Evolutionary conservation across 1,140 invertebrate genomes (phyloP).

Genomic region (Tetramorium parvispinum): DNA sequence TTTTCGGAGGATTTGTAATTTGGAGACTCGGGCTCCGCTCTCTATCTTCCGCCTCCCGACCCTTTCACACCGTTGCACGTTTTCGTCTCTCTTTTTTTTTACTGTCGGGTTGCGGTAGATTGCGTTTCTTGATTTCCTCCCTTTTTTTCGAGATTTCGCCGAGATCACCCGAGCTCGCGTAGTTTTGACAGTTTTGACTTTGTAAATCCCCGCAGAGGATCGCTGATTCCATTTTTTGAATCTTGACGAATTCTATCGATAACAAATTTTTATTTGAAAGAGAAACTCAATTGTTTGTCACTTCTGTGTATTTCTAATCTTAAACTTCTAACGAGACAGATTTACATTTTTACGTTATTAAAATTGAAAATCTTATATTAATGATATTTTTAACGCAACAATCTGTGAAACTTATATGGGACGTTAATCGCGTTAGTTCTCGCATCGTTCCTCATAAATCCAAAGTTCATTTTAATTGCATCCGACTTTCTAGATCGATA

Average conservation of each 20-base stretch:
- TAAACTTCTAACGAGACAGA: neutral
- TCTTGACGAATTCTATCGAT: neutral
- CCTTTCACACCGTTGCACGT: neutral
- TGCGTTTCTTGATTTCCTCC: slow-evolving; percentile 60
- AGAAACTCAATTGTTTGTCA: neutral
- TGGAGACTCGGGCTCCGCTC: slow-evolving; percentile 26
- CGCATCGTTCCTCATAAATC: too few relatives aligned
- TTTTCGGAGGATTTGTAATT: slow-evolving; percentile 67
- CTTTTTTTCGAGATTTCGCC: slow-evolving; percentile 45
- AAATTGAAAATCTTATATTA: neutral
- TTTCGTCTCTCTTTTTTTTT: neutral
- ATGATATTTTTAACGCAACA: neutral
- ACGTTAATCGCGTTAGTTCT: neutral
- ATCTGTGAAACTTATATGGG: neutral
- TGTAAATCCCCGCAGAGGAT: neutral
- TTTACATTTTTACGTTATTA: neutral
- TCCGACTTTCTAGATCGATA: neutral
- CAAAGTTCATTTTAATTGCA: slow-evolving; percentile 20
- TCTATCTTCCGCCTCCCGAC: neutral
- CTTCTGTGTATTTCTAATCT: neutral
- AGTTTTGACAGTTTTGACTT: slow-evolving; percentile 11
- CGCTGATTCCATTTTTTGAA: slow-evolving; percentile 2
- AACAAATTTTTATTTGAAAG: neutral
- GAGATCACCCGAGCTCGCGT: slow-evolving; percentile 5
- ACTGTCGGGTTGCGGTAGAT: slow-evolving; percentile 32